Conservation (phyloP, 1,140 invertebrate genomes). For the Habropoda laboriosa region DNA sequence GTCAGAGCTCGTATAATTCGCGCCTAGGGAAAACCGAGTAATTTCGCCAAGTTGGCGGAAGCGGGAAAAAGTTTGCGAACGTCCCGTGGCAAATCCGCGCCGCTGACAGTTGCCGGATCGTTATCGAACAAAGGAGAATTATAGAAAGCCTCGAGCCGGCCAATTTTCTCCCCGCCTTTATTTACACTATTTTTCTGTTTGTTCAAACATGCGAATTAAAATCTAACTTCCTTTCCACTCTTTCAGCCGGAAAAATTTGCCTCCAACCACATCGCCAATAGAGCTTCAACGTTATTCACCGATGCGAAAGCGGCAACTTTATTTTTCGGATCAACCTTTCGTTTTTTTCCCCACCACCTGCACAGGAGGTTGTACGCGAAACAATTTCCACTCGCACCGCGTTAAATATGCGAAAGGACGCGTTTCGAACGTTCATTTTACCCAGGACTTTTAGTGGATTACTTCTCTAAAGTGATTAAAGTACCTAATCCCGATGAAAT, state of each 20-base stretch:
- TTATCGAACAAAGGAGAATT: slow-evolving; percentile 36
- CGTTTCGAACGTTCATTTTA: not conserved
- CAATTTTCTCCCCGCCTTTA: not conserved
- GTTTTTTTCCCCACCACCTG: not conserved
- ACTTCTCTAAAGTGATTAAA: no score
- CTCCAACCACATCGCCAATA: no score
- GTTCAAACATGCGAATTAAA: slow-evolving; percentile 12
- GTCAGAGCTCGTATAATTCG: slow-evolving; percentile 40
- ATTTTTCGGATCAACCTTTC: not conserved
- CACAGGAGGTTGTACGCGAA: not conserved
- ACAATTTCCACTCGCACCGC: not conserved
- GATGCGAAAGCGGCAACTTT: no score
- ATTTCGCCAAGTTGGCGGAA: slow-evolving; percentile 18
- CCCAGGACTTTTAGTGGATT: no score
- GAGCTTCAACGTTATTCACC: no score
- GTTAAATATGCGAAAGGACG: not conserved
- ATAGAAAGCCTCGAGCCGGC: not conserved
- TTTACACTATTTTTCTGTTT: not conserved
- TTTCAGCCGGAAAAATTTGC: slow-evolving; percentile 2
- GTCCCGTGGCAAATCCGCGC: slow-evolving; percentile 24
- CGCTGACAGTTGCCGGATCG: not conserved
- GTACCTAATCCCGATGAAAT: not conserved
- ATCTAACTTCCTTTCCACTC: not conserved
- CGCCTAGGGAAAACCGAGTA: slow-evolving; percentile 30
- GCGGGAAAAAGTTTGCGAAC: slow-evolving; percentile 46